Evolutionary conservation across 35 echinoderm and acorn worm species (phyloP), one percentile per base, ranked within the genome.

Genomic region (Apostichopus californicus): DNA sequence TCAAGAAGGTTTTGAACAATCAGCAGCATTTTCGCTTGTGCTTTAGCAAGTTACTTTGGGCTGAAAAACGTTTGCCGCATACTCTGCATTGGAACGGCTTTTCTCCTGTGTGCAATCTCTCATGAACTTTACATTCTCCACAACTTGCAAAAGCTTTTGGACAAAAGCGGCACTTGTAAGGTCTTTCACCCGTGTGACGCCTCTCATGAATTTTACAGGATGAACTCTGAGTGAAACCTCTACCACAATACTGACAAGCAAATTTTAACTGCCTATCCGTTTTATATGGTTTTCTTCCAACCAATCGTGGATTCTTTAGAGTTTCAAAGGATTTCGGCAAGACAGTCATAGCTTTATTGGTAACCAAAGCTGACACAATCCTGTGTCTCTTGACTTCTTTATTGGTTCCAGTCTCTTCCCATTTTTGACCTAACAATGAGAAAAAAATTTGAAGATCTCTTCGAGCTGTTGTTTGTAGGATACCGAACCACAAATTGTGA

Each of bases 121-220:
- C 89, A 57, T 90, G 89, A 57, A 77, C 54, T 90, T 77, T 77
- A 6, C 21, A 53, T 11, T 78, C 55, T 5, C 70, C 34, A n/a
- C 55, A 78, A 75, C 55, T 78, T 59, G 73, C 28, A 56, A 90
- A 90, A 26, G 89, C 89, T 78, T 90, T 90, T 53, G 89, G 65
- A 78, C 89, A 90, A 77, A 77, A 90, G 13, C 56, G 34, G 56
- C 89, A 90, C 75, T 90, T 90, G 54, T 77, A 90, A 5, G 89
- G 89, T 8, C 56, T 78, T 78, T 90, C 89, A 8, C 81, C 81
- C 4, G 81, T 85, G 24, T 85, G 81, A 7, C 81, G 81, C 54
- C 81, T 60, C 52, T 85, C 81, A 58, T 85, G 81, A 85, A 85
- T 85, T 85, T 58, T 85, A 85, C 81, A 85, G 2, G 81, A 13